Conservation (phyloP, 2,797 vertebrate species). For the Notoglanidium macrostoma region DNA sequence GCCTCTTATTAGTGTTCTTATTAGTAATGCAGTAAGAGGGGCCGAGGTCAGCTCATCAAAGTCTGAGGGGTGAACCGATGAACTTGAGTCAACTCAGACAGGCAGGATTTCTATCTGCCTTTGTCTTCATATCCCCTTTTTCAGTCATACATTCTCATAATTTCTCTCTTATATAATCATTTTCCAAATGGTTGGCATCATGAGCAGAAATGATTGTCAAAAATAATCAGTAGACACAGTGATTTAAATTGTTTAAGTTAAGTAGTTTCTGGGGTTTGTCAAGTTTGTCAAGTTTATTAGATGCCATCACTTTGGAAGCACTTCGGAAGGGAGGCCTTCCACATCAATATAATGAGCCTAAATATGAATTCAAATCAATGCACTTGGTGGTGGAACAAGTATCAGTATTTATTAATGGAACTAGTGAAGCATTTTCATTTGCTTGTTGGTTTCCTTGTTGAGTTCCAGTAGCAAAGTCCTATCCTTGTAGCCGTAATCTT, state of each 20-base stretch:
- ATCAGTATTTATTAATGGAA: not conserved
- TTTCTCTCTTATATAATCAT: not conserved
- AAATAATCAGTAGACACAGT: not conserved
- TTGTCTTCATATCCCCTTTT: not conserved
- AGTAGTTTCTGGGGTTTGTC: not conserved
- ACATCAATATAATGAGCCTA: not conserved
- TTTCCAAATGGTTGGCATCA: not conserved
- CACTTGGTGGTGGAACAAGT: not conserved
- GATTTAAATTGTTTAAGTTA: not conserved
- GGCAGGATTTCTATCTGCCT: not conserved
- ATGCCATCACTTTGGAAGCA: not conserved
- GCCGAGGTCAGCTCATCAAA: slow-evolving; percentile 27
- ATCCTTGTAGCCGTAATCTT: not conserved
- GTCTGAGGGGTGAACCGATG: slow-evolving; percentile 13
- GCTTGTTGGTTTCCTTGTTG: not conserved
- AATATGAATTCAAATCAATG: not conserved
- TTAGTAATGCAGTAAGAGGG: slow-evolving; percentile 2
- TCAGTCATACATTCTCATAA: not conserved
- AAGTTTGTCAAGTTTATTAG: not conserved
- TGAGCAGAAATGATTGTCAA: not conserved
- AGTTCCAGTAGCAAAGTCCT: not conserved
- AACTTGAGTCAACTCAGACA: not conserved
- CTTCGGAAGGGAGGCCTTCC: not conserved
- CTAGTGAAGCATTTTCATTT: not conserved
- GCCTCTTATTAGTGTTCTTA: slow-evolving; percentile 20